Evolutionary conservation across 2,797 vertebrate species (phyloP), one percentile per base, ranked within the genome.

Genomic region (Halcyon leucocephala): DNA sequence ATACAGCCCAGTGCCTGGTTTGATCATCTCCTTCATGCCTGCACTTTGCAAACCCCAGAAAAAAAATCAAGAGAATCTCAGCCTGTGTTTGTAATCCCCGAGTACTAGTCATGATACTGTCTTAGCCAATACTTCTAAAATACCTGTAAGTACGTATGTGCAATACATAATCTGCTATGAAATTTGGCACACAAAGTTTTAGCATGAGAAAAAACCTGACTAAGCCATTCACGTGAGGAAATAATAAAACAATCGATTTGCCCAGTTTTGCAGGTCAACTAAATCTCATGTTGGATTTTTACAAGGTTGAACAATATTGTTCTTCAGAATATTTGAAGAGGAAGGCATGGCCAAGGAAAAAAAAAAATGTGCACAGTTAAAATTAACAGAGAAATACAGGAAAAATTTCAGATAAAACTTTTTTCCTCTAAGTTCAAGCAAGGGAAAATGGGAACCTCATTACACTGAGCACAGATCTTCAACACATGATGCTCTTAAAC

Each of bases 81-180:
- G 37, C 82, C 26, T 54, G 20, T 33, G 3, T 41, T 82, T 84
- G n/a, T 2, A 55, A 67, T 49, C 3, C 14, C 22, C 48, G 29
- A 37, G 25, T 24, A 52, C 4, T 7, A 77, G 42, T 51, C 42
- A 83, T 2, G 6, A 74, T 6, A 46, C 44, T 60, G 57, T 22
- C 25, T 60, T 20, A 70, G 29, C 2, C 35, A 62, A 58, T 21
- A 26, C 7, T 42, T 51, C 42, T 39, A 57, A 83, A 82, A 65
- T 24, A 72, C 6, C 7, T 3, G 0, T 46, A 89, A 72, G 11
- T 37, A 76, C 4, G 20, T 12, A 66, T 0, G 0, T 28, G 57
- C 31, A 70, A 60, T 10, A 81, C 6, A 86, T 6, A 74, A 26
- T 31, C 22, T 49, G 9, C 49, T 84, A 55, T 16, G 28, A 73